phyloP scores from a whole-genome alignment of 2,888 invertebrate species.

The Fabriciana adippe region DNA sequence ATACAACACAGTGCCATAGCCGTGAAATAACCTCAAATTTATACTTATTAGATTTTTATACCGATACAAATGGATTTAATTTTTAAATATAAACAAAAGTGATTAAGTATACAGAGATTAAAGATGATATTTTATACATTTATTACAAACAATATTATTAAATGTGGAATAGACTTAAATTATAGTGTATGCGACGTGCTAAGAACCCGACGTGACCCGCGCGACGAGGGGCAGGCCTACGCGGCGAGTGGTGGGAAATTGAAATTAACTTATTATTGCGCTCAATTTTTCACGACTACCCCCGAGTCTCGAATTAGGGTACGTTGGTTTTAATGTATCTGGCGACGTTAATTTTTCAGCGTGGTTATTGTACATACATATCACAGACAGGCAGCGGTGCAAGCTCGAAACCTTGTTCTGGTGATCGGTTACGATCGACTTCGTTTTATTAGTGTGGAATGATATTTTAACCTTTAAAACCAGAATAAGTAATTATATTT shows the following conservation, averaged over 20 bases:
- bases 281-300: constrained; percentile 46
- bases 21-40: constrained; percentile 78
- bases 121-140: constrained; percentile 83
- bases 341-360: constrained; percentile 47
- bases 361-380: constrained; percentile 77
- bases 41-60: constrained; percentile 82
- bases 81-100: constrained; percentile 82
- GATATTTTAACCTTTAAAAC: constrained; percentile 17
- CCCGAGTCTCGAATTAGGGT: constrained; percentile 37
- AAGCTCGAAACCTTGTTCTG: constrained; percentile 43
- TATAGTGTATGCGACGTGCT: constrained; percentile 69
- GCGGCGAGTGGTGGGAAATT: constrained; percentile 51
- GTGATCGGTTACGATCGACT: constrained; percentile 23
- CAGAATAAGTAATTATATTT: constrained; percentile 37
- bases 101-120: constrained; percentile 83
- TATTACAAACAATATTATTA: constrained; percentile 82
- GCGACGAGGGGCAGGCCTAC: constrained; percentile 49
- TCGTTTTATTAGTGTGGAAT: no score
- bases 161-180: constrained; percentile 79
- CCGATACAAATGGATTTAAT: constrained; percentile 83
- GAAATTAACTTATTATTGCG: constrained; percentile 31
- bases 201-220: constrained; percentile 47
- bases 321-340: constrained; percentile 47
- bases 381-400: constrained; percentile 71
- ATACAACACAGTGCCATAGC: constrained; percentile 78